These are phyloP conservation scores for Palloptera scutellata DNA, from an alignment of 2,888 invertebrate species.

Conservation along the genomic window DNA sequence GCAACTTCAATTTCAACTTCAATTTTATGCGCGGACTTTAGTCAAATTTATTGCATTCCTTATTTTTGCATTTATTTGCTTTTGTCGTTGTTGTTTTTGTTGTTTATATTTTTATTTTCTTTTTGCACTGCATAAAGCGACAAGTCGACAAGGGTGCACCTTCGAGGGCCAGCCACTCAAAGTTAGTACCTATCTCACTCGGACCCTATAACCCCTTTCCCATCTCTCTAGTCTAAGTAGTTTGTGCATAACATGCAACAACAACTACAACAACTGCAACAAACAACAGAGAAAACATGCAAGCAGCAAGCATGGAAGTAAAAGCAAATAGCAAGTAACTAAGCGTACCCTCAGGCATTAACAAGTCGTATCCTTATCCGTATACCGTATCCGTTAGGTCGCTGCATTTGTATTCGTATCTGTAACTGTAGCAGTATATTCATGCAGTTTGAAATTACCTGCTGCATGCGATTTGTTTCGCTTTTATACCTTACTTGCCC, in stretches of 20 bases:
- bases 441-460: constrained; percentile 16
- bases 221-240: not conserved
- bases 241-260: constrained; percentile 1
- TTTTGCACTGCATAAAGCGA: not conserved
- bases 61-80: not conserved
- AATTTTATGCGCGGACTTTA: constrained; percentile 15
- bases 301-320: constrained; percentile 6
- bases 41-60: constrained; percentile 24
- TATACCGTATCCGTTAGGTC: constrained; percentile 7
- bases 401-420: constrained; percentile 17
- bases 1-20: constrained; percentile 12
- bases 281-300: not conserved
- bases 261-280: not conserved
- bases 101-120: not conserved
- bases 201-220: not conserved
- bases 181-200: not conserved
- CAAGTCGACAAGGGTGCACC: too few species aligned
- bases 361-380: constrained; percentile 32
- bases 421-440: constrained; percentile 14
- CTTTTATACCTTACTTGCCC: not conserved
- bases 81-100: not conserved
- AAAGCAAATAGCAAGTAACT: constrained; percentile 30
- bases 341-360: constrained; percentile 31
- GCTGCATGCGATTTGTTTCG: constrained; percentile 15
- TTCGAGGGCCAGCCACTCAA: too few species aligned